A percentile compares a stretch with the other conserved stretches of the same genome.
Conservation (phyloP, 2,888 invertebrate genomes). For the Druceiella hillmani region DNA sequence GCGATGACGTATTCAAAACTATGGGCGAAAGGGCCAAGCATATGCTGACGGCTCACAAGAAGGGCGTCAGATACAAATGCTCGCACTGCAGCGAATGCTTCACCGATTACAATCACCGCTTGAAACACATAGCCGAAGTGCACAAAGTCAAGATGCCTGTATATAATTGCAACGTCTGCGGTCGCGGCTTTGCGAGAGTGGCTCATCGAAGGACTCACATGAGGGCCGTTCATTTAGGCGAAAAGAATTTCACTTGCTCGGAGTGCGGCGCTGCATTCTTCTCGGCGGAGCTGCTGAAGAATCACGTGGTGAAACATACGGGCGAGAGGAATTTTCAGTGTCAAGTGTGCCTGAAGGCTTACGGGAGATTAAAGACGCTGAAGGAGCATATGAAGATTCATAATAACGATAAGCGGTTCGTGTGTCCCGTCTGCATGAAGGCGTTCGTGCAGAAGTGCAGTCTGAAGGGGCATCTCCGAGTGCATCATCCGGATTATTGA, state of each 20-base stretch:
- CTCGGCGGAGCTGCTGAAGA: constrained; percentile 48
- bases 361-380: constrained; percentile 43
- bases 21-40: constrained; percentile 44
- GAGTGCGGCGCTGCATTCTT: constrained; percentile 52
- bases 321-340: constrained; percentile 49
- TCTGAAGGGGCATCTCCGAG: constrained; percentile 38
- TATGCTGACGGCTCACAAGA: constrained; percentile 44
- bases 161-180: constrained; percentile 39
- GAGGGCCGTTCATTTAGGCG: constrained; percentile 40
- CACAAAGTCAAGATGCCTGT: constrained; percentile 42
- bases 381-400: constrained; percentile 43
- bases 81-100: constrained; percentile 41
- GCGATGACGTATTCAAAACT: constrained; percentile 46
- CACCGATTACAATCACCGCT: constrained; percentile 41
- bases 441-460: constrained; percentile 42
- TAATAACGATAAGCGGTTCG: constrained; percentile 38
- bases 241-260: constrained; percentile 41
- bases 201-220: constrained; percentile 40
- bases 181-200: constrained; percentile 38
- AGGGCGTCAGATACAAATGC: constrained; percentile 39
- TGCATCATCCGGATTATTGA: constrained; percentile 38
- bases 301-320: constrained; percentile 49
- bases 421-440: constrained; percentile 36
- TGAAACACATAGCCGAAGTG: constrained; percentile 36
- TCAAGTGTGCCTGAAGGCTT: constrained; percentile 45